Evolutionary conservation across 2,113 vertebrate species (phyloP).

Genomic region (Cryptotis parvus): DNA sequence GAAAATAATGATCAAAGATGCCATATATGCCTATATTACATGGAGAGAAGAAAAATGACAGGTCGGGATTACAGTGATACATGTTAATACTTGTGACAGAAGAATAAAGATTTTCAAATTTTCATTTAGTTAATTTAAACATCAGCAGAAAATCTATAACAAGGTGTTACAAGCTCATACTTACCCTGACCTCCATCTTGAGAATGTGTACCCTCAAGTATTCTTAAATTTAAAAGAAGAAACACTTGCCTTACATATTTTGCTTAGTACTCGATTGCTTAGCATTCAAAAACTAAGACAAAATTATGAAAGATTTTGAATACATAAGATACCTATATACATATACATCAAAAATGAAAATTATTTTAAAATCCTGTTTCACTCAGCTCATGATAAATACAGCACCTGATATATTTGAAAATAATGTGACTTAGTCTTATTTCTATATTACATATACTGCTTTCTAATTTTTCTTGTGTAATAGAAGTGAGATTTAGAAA

Average conservation of each 20-base stretch:
- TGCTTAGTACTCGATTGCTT: no score
- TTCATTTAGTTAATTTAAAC: not conserved
- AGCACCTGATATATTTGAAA: not conserved
- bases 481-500: conserved; percentile 40
- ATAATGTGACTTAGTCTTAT: no score
- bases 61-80: not conserved
- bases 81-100: not conserved
- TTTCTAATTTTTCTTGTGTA: conserved; percentile 36
- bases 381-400: not conserved
- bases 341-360: not conserved
- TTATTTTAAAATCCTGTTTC: no score
- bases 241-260: no score
- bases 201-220: not conserved
- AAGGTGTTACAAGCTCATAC: not conserved
- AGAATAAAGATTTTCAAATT: not conserved
- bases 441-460: no score
- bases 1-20: not conserved
- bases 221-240: no score
- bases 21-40: not conserved
- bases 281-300: not conserved
- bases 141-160: not conserved
- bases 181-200: not conserved
- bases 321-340: not conserved
- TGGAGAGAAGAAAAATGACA: not conserved
- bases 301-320: not conserved